These are phyloP conservation scores for Tokudaia tokunoshimensis DNA, from an alignment of 2,797 vertebrate genomes.

Conservation along the genomic window DNA sequence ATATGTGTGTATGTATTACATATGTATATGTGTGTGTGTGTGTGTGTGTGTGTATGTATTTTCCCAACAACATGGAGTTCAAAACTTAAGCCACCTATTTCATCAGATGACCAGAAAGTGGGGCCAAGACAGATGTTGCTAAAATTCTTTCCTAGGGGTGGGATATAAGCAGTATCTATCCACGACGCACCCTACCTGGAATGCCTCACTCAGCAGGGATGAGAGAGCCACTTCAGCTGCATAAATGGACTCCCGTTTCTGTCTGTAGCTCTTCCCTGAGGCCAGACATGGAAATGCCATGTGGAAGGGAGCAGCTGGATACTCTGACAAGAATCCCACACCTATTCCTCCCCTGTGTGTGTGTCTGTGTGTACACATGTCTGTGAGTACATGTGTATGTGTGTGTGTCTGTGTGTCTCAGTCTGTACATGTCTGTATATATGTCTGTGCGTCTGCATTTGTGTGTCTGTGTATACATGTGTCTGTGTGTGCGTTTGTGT, in stretches of 20 bases:
- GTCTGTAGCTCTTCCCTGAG: neutral
- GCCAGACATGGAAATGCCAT: no score
- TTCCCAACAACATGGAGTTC: neutral
- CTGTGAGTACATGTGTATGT: neutral
- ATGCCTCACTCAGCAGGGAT: neutral
- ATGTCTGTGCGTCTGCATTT: neutral
- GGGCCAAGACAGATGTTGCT: neutral
- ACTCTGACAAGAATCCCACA: neutral
- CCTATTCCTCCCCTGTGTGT: neutral
- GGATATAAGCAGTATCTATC: neutral
- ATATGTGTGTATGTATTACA: no score
- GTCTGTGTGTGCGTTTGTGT: neutral
- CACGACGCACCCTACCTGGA: neutral
- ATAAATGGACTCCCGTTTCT: neutral
- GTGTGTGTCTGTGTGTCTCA: neutral
- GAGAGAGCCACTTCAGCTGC: neutral
- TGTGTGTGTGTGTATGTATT: no score
- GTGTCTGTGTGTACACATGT: neutral
- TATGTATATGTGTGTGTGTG: no score
- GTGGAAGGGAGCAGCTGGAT: neutral
- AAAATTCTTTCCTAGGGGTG: neutral
- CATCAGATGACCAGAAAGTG: neutral
- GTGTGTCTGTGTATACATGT: neutral
- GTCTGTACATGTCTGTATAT: neutral
- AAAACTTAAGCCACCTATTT: conserved; percentile 27